A percentile compares a stretch with the other conserved stretches of the same genome.
Evolutionary conservation across 2,113 vertebrate genomes (phyloP).

Genomic region (Cheilinus undulatus): DNA sequence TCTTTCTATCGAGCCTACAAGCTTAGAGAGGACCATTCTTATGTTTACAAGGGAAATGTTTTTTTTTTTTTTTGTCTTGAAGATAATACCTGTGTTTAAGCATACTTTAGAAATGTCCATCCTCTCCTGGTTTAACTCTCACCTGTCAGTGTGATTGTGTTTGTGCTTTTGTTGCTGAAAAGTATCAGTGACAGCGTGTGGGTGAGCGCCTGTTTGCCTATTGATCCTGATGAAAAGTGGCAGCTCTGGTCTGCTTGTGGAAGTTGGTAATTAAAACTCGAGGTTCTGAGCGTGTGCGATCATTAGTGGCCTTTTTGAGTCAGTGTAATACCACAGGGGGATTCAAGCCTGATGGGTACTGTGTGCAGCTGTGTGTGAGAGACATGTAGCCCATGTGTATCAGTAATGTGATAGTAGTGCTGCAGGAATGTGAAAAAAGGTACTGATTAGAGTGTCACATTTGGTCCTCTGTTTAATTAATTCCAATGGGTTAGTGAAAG

Average conservation of each 20-base stretch:
- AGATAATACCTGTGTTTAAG: slow-evolving; percentile 1
- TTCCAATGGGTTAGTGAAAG: slow-evolving; percentile 25
- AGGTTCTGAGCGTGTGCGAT: slow-evolving; percentile 24
- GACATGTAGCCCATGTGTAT: neutral
- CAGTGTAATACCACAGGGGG: neutral
- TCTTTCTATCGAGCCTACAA: neutral
- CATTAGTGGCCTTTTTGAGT: slow-evolving; percentile 32
- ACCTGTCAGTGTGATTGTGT: slow-evolving; percentile 48
- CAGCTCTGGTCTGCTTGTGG: slow-evolving; percentile 42
- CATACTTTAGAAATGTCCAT: slow-evolving; percentile 1
- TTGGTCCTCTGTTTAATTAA: slow-evolving; percentile 45
- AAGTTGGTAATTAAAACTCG: slow-evolving; percentile 66
- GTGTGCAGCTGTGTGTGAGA: neutral
- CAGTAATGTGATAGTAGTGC: neutral
- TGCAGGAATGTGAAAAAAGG: slow-evolving; percentile 10
- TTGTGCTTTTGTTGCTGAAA: slow-evolving; percentile 22
- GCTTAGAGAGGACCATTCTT: neutral
- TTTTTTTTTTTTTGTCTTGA: neutral
- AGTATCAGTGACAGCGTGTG: slow-evolving; percentile 47
- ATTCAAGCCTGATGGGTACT: slow-evolving; percentile 13
- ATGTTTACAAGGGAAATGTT: neutral
- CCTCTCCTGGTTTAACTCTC: slow-evolving; percentile 6
- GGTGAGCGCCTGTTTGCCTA: slow-evolving; percentile 37
- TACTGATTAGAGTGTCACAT: slow-evolving; percentile 49
- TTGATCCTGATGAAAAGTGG: slow-evolving; percentile 57